A percentile compares a stretch with the other conserved stretches of the same genome.
phyloP scores from a whole-genome alignment of 2,797 vertebrate genomes.

The Chelidonichthys spinosus region DNA sequence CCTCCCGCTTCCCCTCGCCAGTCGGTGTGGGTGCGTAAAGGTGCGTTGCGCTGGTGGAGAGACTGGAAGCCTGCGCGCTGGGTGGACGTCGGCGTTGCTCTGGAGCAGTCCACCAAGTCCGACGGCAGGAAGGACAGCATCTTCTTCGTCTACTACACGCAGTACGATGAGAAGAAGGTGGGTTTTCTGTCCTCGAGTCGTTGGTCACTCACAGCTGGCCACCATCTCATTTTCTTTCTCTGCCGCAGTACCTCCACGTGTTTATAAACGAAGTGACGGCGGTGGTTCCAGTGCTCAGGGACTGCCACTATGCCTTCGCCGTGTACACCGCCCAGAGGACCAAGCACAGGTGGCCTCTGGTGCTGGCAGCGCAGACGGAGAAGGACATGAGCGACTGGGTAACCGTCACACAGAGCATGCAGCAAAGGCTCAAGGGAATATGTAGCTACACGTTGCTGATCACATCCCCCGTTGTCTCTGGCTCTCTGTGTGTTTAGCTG shows the following conservation, averaged over 20 bases:
- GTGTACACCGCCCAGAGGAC: conserved; percentile 93
- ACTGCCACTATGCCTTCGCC: conserved; percentile 91
- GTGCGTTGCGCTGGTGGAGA: conserved; percentile 93
- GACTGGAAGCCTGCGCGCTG: conserved; percentile 95
- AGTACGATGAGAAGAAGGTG: conserved; percentile 95
- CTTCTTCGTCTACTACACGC: conserved; percentile 94
- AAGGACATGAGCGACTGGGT: conserved; percentile 97
- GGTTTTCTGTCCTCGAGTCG: conserved; percentile 5
- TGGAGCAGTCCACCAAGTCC: conserved; percentile 91
- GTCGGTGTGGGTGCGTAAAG: conserved; percentile 95
- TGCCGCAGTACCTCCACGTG: conserved; percentile 89
- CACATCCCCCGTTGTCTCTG: conserved; percentile 4
- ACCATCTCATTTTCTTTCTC: background rate
- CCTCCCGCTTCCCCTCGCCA: conserved; percentile 56
- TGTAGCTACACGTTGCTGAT: background rate
- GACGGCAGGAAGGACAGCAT: conserved; percentile 91
- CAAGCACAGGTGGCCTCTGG: conserved; percentile 91
- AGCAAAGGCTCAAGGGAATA: background rate
- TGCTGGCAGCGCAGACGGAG: conserved; percentile 89
- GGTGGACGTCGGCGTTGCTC: conserved; percentile 91
- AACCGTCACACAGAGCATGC: conserved; percentile 12
- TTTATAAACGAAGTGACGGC: conserved; percentile 94
- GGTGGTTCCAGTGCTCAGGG: conserved; percentile 91
- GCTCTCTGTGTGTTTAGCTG: conserved; percentile 78
- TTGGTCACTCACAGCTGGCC: background rate